These are phyloP conservation scores for Melanotus villosus DNA, from an alignment of 2,888 invertebrate species.

Conservation along the genomic window DNA sequence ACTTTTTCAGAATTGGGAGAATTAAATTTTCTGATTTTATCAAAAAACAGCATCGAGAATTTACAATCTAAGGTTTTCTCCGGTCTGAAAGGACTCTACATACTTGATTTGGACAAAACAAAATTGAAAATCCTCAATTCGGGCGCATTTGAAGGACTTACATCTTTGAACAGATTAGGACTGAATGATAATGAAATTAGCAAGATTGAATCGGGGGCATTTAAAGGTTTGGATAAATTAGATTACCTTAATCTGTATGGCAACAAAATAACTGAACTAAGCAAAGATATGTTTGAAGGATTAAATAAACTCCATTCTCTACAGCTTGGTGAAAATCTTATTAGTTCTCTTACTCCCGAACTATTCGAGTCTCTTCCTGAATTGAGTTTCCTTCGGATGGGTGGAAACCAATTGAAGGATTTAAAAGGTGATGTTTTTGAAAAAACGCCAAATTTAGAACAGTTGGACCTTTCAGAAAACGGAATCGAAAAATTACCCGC, in stretches of 20 bases:
- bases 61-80: neutral
- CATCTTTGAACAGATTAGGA: conserved; percentile 13
- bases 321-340: neutral
- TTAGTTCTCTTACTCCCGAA: neutral
- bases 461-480: conserved; percentile 8
- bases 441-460: neutral
- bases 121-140: conserved; percentile 6
- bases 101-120: conserved; percentile 14
- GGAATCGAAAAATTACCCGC: neutral
- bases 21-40: neutral
- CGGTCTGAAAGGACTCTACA: neutral
- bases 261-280: neutral
- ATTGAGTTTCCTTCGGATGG: neutral
- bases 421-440: neutral
- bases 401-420: conserved; percentile 6
- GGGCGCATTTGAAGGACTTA: no score
- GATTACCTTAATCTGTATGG: neutral
- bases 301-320: neutral
- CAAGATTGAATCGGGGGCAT: conserved; percentile 8
- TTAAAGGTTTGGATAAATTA: neutral
- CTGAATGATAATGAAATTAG: conserved; percentile 28
- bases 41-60: neutral
- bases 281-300: conserved; percentile 17
- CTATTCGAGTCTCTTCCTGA: neutral
- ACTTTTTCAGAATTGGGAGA: neutral